A percentile compares a stretch with the other conserved stretches of the same genome.
Conservation (phyloP, 2,797 vertebrate genomes). For the Fistularia commersonii region DNA sequence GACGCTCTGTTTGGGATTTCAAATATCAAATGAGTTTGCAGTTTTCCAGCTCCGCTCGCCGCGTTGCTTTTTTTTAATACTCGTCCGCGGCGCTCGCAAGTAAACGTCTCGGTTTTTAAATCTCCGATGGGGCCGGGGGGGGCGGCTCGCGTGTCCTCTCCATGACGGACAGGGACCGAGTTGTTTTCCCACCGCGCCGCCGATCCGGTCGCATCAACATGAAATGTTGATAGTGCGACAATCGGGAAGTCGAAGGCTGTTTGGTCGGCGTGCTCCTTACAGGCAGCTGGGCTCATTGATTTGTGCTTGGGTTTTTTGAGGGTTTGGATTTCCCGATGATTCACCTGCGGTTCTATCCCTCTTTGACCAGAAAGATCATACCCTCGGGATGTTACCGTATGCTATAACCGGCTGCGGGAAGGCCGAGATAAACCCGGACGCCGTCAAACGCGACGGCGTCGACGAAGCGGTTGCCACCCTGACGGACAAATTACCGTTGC, state of each 20-base stretch:
- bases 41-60: conserved; percentile 19
- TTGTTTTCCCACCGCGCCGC: conserved; percentile 47
- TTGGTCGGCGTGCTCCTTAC: conserved; percentile 59
- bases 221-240: conserved; percentile 72
- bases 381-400: conserved; percentile 57
- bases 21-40: conserved; percentile 42
- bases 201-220: conserved; percentile 57
- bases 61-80: neutral
- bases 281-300: conserved; percentile 73
- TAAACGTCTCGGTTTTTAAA: conserved; percentile 42
- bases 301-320: conserved; percentile 67
- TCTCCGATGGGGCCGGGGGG: conserved; percentile 37
- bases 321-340: conserved; percentile 75
- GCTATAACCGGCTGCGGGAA: conserved; percentile 46
- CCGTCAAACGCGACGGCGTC: neutral
- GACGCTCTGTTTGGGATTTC: conserved; percentile 28
- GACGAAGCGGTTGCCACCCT: neutral
- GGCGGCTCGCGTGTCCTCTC: conserved; percentile 43
- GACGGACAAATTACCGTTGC: too few relatives aligned
- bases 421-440: conserved; percentile 23
- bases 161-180: conserved; percentile 62
- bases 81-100: conserved; percentile 8
- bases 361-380: conserved; percentile 72
- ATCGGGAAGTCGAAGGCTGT: conserved; percentile 67
- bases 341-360: conserved; percentile 71